These are phyloP conservation scores for Holcopasites calliopsidis DNA, from an alignment of 1,140 invertebrate species.

Conservation along the genomic window DNA sequence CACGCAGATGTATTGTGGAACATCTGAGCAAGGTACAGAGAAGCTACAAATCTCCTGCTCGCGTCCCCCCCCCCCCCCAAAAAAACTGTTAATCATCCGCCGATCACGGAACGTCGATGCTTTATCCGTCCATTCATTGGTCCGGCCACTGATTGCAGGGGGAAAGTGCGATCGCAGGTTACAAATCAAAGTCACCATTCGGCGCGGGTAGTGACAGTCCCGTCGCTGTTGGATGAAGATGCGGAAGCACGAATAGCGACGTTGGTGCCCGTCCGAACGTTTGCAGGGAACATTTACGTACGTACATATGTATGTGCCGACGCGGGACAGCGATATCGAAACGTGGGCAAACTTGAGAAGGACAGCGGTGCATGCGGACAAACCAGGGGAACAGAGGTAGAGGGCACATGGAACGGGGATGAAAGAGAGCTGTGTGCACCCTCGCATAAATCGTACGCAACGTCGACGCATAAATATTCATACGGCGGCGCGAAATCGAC, in stretches of 20 bases:
- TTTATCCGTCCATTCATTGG: slow-evolving; percentile 48
- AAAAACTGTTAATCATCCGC: slow-evolving; percentile 58
- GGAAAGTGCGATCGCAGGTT: slow-evolving; percentile 26
- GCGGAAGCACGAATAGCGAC: slow-evolving; percentile 31
- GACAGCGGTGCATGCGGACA: neutral
- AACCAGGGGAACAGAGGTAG: neutral
- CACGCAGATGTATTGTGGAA: no score
- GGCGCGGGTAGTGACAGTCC: slow-evolving; percentile 12
- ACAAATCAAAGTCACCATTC: slow-evolving; percentile 62
- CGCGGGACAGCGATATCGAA: neutral
- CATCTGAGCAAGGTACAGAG: no score
- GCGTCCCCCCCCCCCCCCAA: no score
- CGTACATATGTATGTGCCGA: neutral
- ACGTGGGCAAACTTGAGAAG: neutral
- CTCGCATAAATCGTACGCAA: slow-evolving; percentile 40
- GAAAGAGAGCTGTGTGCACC: slow-evolving; percentile 6
- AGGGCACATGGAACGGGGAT: neutral
- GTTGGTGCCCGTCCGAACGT: neutral
- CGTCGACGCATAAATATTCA: slow-evolving; percentile 43
- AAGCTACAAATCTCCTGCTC: no score
- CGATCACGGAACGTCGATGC: slow-evolving; percentile 47
- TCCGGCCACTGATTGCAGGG: slow-evolving; percentile 51
- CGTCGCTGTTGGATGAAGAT: slow-evolving; percentile 29
- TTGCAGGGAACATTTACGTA: neutral
- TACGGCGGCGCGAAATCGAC: slow-evolving; percentile 32